Evolutionary conservation across 2,888 invertebrate species (phyloP), one percentile per base, ranked within the genome.

Genomic region (Lymantria dispar): DNA sequence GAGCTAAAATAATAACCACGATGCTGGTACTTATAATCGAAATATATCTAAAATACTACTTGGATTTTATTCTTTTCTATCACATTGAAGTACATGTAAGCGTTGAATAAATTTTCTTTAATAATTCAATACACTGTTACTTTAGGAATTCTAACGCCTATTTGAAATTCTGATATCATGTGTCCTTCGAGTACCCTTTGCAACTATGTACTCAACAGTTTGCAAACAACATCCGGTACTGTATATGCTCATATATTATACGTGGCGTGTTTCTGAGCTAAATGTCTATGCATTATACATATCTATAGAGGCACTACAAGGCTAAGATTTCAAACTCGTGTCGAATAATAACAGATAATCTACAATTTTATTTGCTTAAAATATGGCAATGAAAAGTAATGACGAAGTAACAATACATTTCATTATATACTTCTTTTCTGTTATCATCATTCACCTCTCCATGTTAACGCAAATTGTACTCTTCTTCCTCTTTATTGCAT

Each of bases 161-260:
- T 68, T 68, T 72, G 64, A 66, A 70, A 62, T 83, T 78, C 80
- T 56, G 80, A 85, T 86, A 85, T 73, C 72, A 59, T 58, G 58
- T 75, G 87, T 85, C 88, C 88, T 89, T 87, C 85, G 69, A 55
- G 48, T 83, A 80, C 81, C 86, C 87, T 85, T 80, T 72, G 62
- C 54, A 49, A 42, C 67, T 58, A 62, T 57, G 62, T 62, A 60
- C 58, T 51, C 46, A 60, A 68, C 52, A 63, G 62, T 65, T 74
- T 68, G 74, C 74, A 74, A 80, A 76, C 62, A 73, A 85, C 83
- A 85, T 85, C 85, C 85, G 85, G 82, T 74, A 72, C 68, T 48
- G 53, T 58, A 7, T 14, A 46, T 31, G 44, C 54, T 33, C 45
- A 52, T 48, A 38, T 45, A 50, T 41, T 47, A 41, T 38, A 45